Conservation (phyloP, 2,888 invertebrate species). For the Chromoteleia sp. region DNA sequence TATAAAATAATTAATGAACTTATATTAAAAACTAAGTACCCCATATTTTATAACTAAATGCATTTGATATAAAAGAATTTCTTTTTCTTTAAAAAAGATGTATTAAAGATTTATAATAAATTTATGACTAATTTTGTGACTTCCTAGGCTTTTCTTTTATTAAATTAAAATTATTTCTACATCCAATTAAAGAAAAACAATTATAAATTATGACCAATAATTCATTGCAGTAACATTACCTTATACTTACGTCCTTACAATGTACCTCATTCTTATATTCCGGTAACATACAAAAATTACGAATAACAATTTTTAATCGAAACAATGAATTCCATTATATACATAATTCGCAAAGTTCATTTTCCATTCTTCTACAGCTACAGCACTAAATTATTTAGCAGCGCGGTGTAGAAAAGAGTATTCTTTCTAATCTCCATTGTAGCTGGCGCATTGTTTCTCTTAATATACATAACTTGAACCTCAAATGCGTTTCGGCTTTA, state of each 20-base stretch:
- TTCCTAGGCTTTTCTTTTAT: neutral
- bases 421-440: constrained; percentile 12
- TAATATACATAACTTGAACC: constrained; percentile 35
- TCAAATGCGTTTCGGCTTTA: constrained; percentile 15
- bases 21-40: too few species aligned
- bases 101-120: too few species aligned
- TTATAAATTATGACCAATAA: constrained; percentile 19
- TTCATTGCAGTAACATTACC: neutral
- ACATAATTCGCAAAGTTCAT: constrained; percentile 26
- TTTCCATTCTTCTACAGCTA: constrained; percentile 6
- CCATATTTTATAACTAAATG: too few species aligned
- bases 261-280: constrained; percentile 15
- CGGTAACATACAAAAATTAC: constrained; percentile 44
- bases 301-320: constrained; percentile 36
- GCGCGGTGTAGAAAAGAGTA: constrained; percentile 11
- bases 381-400: constrained; percentile 4
- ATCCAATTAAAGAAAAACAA: neutral
- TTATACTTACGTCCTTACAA: constrained; percentile 13
- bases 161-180: neutral
- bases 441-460: constrained; percentile 35
- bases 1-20: too few species aligned
- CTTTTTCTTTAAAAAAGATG: too few species aligned
- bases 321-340: constrained; percentile 41
- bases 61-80: too few species aligned
- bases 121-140: too few species aligned